Percentiles rank a stretch among this genome's conserved stretches.
These are phyloP conservation scores for Hoplodrina ambigua DNA, from an alignment of 2,888 invertebrate species.

Conservation along the genomic window DNA sequence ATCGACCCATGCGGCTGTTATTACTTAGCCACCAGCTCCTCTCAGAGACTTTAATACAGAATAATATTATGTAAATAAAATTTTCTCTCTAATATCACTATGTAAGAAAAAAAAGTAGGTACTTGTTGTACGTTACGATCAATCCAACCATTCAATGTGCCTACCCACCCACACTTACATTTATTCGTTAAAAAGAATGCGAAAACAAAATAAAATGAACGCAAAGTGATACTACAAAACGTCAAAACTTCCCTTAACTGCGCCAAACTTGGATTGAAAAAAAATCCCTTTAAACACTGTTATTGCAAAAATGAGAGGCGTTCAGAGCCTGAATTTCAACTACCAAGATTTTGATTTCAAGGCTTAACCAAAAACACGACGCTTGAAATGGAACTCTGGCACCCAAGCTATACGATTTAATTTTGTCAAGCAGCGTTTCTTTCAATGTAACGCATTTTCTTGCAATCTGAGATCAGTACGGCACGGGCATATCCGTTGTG, in stretches of 20 bases:
- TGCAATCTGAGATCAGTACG: slow-evolving; percentile 78
- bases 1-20: no score
- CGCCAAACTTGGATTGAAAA: slow-evolving; percentile 56
- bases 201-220: slow-evolving; percentile 31
- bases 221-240: slow-evolving; percentile 23
- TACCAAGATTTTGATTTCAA: slow-evolving; percentile 56
- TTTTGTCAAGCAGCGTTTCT: slow-evolving; percentile 31
- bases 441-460: slow-evolving; percentile 77
- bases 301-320: slow-evolving; percentile 55
- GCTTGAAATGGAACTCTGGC: slow-evolving; percentile 13
- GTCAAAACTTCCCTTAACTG: slow-evolving; percentile 39
- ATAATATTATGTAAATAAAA: no score
- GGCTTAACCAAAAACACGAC: slow-evolving; percentile 7
- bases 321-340: slow-evolving; percentile 41
- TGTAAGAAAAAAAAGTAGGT: background rate
- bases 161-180: background rate
- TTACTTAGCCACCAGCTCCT: no score
- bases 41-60: no score
- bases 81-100: no score
- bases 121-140: background rate
- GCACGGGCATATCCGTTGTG: slow-evolving; percentile 72
- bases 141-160: background rate
- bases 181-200: slow-evolving; percentile 15
- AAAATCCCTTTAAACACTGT: slow-evolving; percentile 50
- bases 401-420: background rate